These are phyloP conservation scores for Bombus impatiens DNA, from an alignment of 1,140 invertebrate species.

Conservation along the genomic window DNA sequence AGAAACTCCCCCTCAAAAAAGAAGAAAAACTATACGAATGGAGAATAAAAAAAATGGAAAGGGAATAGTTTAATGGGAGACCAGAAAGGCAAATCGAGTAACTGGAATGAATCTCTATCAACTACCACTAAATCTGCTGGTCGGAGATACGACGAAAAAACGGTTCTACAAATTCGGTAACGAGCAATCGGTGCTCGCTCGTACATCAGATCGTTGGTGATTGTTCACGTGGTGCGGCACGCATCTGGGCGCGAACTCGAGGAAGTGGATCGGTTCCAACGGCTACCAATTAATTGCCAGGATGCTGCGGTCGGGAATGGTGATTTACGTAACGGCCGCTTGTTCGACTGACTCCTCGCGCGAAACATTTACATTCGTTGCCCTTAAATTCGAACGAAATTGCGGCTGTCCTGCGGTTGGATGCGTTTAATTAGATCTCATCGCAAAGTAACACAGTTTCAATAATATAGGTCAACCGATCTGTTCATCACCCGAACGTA, in stretches of 20 bases:
- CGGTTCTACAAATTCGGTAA: not conserved
- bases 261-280: conserved; percentile 15
- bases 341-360: conserved; percentile 8
- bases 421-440: conserved; percentile 35
- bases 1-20: not conserved
- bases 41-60: not conserved
- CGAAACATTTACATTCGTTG: conserved; percentile 41
- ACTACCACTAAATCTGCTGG: not conserved
- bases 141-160: too few species aligned
- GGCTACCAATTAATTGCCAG: conserved; percentile 39
- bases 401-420: not conserved
- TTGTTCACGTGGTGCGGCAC: not conserved
- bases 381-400: conserved; percentile 34
- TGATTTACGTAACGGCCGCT: conserved; percentile 43
- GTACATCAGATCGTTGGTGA: not conserved
- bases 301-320: conserved; percentile 13
- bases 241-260: conserved; percentile 7
- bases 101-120: not conserved
- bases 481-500: not conserved
- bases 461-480: conserved; percentile 27
- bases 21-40: not conserved
- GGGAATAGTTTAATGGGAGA: not conserved
- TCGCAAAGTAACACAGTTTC: not conserved
- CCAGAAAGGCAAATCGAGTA: not conserved
- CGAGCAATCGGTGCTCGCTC: not conserved